These are phyloP conservation scores for Lomographa bimaculata DNA, from an alignment of 2,888 invertebrate species.

Conservation along the genomic window DNA sequence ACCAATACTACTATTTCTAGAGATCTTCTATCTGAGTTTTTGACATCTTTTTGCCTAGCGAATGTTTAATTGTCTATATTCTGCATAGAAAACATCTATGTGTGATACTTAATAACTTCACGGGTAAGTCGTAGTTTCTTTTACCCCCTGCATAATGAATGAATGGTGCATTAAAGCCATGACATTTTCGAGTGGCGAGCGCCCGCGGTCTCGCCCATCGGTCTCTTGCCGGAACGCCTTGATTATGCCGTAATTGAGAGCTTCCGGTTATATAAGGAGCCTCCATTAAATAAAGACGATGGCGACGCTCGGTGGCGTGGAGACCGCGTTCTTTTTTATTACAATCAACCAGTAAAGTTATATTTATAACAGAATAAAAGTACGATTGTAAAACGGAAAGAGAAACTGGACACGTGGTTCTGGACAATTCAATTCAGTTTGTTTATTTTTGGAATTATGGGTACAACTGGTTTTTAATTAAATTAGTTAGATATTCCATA, in stretches of 20 bases:
- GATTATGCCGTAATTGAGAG: constrained; percentile 72
- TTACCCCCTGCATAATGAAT: constrained; percentile 58
- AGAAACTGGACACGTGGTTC: no score
- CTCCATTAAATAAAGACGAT: constrained; percentile 45
- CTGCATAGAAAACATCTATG: no score
- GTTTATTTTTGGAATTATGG: no score
- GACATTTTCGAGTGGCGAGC: constrained; percentile 48
- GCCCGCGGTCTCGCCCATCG: constrained; percentile 30
- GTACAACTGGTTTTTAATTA: no score
- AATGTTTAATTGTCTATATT: neutral
- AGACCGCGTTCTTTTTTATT: neutral
- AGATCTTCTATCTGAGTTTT: no score
- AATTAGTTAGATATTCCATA: neutral
- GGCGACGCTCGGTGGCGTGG: constrained; percentile 1
- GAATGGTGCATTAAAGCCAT: constrained; percentile 48
- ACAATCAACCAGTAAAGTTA: no score
- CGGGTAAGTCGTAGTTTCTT: constrained; percentile 39
- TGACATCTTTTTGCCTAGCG: constrained; percentile 5
- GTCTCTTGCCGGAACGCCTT: constrained; percentile 49
- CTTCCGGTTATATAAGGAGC: constrained; percentile 59
- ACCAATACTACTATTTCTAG: no score
- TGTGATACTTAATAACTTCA: no score
- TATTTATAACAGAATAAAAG: no score
- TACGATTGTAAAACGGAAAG: no score
- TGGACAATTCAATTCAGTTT: no score